Conservation (phyloP, 2,797 vertebrate species). For the Alosa sapidissima region DNA sequence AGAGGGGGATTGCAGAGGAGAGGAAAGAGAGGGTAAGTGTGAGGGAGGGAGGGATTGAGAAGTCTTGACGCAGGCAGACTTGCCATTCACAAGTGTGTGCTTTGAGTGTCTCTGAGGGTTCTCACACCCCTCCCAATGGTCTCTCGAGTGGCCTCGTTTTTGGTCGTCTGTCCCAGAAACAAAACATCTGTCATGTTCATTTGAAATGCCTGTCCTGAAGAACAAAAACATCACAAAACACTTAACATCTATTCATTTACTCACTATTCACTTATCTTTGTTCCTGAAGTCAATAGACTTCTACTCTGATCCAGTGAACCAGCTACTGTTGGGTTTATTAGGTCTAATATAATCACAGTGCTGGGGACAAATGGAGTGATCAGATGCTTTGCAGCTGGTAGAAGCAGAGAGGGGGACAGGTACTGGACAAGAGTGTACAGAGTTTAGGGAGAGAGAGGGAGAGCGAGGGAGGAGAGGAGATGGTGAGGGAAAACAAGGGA, state of each 20-base stretch:
- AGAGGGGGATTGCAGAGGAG: not conserved
- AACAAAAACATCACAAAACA: not conserved
- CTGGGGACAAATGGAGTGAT: not conserved
- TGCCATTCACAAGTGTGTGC: not conserved
- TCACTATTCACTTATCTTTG: not conserved
- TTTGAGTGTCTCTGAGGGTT: not conserved
- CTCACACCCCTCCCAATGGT: not conserved
- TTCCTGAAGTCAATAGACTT: not conserved
- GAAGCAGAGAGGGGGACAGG: not conserved
- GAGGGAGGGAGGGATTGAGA: not conserved
- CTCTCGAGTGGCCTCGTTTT: not conserved
- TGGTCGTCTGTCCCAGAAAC: not conserved
- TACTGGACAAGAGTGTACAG: not conserved
- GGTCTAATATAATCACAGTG: not conserved
- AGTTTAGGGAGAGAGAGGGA: constrained; percentile 6
- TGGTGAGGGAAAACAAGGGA: constrained; percentile 39
- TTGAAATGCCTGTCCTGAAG: not conserved
- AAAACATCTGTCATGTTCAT: not conserved
- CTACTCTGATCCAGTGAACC: not conserved
- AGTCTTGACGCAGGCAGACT: not conserved
- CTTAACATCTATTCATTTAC: not conserved
- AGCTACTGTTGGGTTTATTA: not conserved
- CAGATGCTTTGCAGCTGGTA: not conserved
- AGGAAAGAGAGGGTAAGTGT: not conserved
- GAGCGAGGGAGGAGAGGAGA: not conserved